A percentile compares a stretch with the other conserved stretches of the same genome.
Evolutionary conservation across 2,888 invertebrate species (phyloP).

Genomic region (Acanthoscelides obtectus): DNA sequence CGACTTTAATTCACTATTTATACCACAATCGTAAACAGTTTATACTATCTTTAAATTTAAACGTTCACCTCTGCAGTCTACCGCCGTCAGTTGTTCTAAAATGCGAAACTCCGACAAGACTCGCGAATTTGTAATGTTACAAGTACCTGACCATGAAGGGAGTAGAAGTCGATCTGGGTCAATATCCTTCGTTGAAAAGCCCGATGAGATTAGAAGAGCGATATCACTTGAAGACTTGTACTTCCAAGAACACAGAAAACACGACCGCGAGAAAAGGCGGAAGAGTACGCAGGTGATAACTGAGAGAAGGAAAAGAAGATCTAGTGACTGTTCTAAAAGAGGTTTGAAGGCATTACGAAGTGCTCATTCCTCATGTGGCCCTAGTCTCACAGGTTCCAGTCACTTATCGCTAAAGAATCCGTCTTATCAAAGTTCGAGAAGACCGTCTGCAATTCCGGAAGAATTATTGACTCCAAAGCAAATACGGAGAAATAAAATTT

Average conservation of each 20-base stretch:
- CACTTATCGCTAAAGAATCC: background rate
- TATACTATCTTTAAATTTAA: slow-evolving; percentile 15
- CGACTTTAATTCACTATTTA: slow-evolving; percentile 19
- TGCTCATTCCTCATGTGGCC: background rate
- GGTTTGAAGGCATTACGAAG: background rate
- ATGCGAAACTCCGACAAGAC: slow-evolving; percentile 4
- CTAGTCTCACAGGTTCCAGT: background rate
- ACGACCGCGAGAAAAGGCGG: slow-evolving; percentile 8
- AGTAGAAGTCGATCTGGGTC: slow-evolving; percentile 13
- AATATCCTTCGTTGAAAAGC: slow-evolving; percentile 5
- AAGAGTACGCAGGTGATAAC: slow-evolving; percentile 16
- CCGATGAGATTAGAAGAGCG: slow-evolving; percentile 8
- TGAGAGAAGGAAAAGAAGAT: slow-evolving; percentile 4
- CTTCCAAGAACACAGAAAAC: slow-evolving; percentile 5
- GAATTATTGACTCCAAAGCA: background rate
- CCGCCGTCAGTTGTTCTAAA: background rate
- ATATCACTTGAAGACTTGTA: slow-evolving; percentile 20
- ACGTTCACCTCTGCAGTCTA: slow-evolving; percentile 7
- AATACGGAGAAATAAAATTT: slow-evolving; percentile 2
- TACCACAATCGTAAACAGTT: slow-evolving; percentile 19
- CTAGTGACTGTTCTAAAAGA: background rate
- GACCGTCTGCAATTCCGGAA: slow-evolving; percentile 1
- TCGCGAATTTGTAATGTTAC: slow-evolving; percentile 8
- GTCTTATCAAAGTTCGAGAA: slow-evolving; percentile 6
- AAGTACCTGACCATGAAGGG: slow-evolving; percentile 10